Conservation (phyloP, 92 coral and sea anemone genomes). For the Siderastrea radians region DNA sequence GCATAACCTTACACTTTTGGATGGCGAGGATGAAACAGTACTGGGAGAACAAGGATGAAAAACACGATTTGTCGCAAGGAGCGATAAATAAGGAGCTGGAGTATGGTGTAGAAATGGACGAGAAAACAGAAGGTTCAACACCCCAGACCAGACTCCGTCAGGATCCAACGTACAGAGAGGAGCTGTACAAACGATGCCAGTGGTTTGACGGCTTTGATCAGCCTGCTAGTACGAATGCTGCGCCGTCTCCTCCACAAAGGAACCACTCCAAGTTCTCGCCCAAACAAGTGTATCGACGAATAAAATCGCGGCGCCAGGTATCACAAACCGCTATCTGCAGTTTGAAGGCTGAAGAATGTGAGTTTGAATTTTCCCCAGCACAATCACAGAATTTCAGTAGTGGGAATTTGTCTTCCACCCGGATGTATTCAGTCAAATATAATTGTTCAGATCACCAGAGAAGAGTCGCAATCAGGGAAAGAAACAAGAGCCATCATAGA, state of each 20-base stretch:
- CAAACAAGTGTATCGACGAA: background rate
- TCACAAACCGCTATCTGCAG: background rate
- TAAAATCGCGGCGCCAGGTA: background rate
- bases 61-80: too few species aligned
- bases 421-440: constrained; percentile 13
- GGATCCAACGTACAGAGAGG: background rate
- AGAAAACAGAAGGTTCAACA: too few species aligned
- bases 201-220: background rate
- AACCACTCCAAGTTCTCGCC: background rate
- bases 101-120: too few species aligned
- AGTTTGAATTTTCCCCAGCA: background rate
- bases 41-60: too few species aligned
- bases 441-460: background rate
- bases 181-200: background rate
- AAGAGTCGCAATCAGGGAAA: background rate
- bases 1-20: too few species aligned
- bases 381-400: background rate
- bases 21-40: too few species aligned
- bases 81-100: too few species aligned
- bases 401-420: constrained; percentile 8
- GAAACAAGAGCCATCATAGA: background rate
- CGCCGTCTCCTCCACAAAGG: background rate
- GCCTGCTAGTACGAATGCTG: background rate
- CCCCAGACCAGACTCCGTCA: too few species aligned
- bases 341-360: background rate